Base-by-base conservation (phyloP, 2,113 vertebrate genomes). In the Albula goreensis region DNA sequence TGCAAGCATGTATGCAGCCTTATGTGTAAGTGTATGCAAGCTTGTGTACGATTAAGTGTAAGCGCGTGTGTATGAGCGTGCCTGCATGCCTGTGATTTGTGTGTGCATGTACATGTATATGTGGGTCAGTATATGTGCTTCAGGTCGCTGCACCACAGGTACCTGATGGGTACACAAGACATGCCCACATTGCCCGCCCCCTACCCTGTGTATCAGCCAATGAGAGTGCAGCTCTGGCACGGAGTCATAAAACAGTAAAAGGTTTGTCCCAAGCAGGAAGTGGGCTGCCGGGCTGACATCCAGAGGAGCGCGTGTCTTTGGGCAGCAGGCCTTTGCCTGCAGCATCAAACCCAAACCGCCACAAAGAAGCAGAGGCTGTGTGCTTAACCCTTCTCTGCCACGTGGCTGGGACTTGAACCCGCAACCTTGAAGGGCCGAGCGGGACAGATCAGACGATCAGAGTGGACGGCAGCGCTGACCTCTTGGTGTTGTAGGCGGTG, bases 401-500 rank as follows among this genome's bases (percentile, higher is more conserved):
- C 31, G 31, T 4, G 17, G 3, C 60, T 0, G 3, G 60, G 60
- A 66, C 17, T 22, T 7, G 17, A 22, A 22, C 60, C 60, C 17
- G 56, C 60, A 66, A 7, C 60, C 60, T 66, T 13, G 15, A 22
- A 10, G 57, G 57, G 57, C 57, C 0, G 57, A 15, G 57, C 11
- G 57, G 57, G 57, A 15, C 57, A 41, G 31, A 41, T 41, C 31
- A 41, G 57, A 22, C 63, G 2, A 3, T 22, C 1, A 15, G 2
- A 5, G 3, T 4, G 22, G 63, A 22, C 12, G n/a, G n/a, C n/a
- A 9, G n/a, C 10, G 70, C 70, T 74, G n/a, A 99, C 98, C 98
- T 97, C 91, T 99, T 99, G 5, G 97, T 97, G 89, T 99, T 99
- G 92, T 97, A 99, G 85, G 98, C 95, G 0, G 98, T 99, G 89